Percentiles rank a stretch among this genome's conserved stretches.
phyloP scores from a whole-genome alignment of 2,797 vertebrate species.

The Bradypus variegatus region DNA sequence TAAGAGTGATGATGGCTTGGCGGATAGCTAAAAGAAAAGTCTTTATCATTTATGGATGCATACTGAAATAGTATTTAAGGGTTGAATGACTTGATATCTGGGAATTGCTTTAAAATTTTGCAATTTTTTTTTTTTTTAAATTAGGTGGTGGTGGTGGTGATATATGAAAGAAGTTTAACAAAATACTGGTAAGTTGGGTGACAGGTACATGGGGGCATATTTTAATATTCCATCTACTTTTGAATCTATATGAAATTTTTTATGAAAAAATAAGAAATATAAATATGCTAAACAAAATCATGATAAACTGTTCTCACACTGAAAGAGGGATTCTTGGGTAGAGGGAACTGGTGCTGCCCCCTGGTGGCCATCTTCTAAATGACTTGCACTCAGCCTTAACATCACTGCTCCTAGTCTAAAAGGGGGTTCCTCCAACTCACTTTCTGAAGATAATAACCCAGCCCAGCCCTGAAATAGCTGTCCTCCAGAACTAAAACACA shows the following conservation, averaged over 20 bases:
- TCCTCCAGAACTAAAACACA: not conserved
- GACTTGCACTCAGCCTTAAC: not conserved
- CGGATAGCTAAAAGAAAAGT: not conserved
- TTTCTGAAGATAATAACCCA: not conserved
- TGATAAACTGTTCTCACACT: not conserved
- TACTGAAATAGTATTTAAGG: not conserved
- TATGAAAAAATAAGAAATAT: not conserved
- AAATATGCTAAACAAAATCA: not conserved
- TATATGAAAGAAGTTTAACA: not conserved
- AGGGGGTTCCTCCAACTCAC: not conserved
- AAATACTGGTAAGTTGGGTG: not conserved
- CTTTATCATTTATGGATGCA: not conserved
- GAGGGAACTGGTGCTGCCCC: conserved; percentile 54
- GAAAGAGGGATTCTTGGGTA: not conserved
- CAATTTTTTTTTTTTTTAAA: not conserved
- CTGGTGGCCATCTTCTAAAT: conserved; percentile 59
- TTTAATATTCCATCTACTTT: not conserved
- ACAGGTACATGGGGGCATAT: not conserved
- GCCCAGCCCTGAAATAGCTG: not conserved
- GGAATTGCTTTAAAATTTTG: not conserved
- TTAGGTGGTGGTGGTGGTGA: not conserved
- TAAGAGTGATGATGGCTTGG: not conserved
- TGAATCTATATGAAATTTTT: conserved; percentile 12
- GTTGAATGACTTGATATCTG: not conserved
- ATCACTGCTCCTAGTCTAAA: not conserved